Evolutionary conservation across 2,888 invertebrate genomes (phyloP).

Genomic region (Rhorus exstirpatorius): DNA sequence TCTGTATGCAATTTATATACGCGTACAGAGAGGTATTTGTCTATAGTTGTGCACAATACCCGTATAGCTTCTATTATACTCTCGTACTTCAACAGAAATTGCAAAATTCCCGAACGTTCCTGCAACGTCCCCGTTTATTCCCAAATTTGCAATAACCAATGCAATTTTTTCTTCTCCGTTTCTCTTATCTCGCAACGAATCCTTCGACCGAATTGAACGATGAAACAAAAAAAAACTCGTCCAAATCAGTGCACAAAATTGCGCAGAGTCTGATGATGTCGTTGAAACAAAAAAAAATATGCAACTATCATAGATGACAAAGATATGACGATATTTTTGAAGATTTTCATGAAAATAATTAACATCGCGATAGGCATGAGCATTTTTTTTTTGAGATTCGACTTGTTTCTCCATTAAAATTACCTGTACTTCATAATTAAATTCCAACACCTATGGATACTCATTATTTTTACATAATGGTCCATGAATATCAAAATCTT

Average conservation of each 20-base stretch:
- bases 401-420: neutral
- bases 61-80: conserved; percentile 7
- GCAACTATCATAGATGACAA: too few species aligned
- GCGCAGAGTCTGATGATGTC: too few species aligned
- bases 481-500: neutral
- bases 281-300: too few species aligned
- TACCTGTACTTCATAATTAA: neutral
- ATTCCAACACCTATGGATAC: neutral
- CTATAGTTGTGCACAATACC: neutral
- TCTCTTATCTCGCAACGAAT: conserved; percentile 14
- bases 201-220: neutral
- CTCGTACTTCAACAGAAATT: conserved; percentile 28
- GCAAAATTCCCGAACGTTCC: conserved; percentile 48
- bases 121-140: conserved; percentile 39
- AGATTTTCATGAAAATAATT: too few species aligned
- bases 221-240: neutral
- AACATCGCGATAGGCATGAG: too few species aligned
- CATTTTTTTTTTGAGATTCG: too few species aligned
- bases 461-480: neutral
- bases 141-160: conserved; percentile 16
- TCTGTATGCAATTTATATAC: conserved; percentile 30
- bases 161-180: neutral
- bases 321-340: too few species aligned
- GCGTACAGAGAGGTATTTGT: conserved; percentile 3
- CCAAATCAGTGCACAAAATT: neutral